These are phyloP conservation scores for Mercenaria mercenaria DNA, from an alignment of 1,140 invertebrate species.

Conservation along the genomic window DNA sequence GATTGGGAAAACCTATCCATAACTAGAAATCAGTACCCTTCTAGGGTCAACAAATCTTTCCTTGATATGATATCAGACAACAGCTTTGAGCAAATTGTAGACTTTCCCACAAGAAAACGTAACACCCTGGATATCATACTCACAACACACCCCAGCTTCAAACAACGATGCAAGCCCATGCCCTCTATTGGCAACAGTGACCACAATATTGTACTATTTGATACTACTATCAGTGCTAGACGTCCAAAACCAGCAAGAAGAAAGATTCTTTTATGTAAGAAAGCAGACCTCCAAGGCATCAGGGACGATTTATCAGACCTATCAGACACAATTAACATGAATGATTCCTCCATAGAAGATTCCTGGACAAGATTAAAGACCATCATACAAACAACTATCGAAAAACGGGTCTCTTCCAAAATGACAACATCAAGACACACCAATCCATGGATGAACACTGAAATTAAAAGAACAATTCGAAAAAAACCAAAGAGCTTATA, in stretches of 20 bases:
- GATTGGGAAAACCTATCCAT: too few relatives aligned
- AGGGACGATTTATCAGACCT: background rate
- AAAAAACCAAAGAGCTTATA: conserved; percentile 24
- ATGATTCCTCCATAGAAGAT: background rate
- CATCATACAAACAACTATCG: background rate
- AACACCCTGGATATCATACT: too few relatives aligned
- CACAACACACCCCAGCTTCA: too few relatives aligned
- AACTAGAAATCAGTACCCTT: too few relatives aligned
- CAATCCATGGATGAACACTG: conserved; percentile 52
- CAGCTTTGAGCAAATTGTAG: too few relatives aligned
- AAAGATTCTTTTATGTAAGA: conserved; percentile 32
- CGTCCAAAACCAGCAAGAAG: conserved; percentile 5
- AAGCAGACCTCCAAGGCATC: background rate
- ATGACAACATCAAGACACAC: background rate
- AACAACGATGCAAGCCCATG: too few relatives aligned
- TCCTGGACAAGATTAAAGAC: conserved; percentile 1
- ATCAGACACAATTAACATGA: background rate
- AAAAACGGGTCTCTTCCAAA: conserved; percentile 19
- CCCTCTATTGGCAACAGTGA: too few relatives aligned
- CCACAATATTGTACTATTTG: too few relatives aligned
- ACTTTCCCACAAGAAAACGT: too few relatives aligned
- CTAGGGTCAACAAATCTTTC: too few relatives aligned
- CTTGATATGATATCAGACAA: too few relatives aligned
- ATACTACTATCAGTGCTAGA: too few relatives aligned
- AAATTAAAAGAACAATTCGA: conserved; percentile 9